Evolutionary conservation across 2,888 invertebrate species (phyloP).

Genomic region (Congeria kusceri): DNA sequence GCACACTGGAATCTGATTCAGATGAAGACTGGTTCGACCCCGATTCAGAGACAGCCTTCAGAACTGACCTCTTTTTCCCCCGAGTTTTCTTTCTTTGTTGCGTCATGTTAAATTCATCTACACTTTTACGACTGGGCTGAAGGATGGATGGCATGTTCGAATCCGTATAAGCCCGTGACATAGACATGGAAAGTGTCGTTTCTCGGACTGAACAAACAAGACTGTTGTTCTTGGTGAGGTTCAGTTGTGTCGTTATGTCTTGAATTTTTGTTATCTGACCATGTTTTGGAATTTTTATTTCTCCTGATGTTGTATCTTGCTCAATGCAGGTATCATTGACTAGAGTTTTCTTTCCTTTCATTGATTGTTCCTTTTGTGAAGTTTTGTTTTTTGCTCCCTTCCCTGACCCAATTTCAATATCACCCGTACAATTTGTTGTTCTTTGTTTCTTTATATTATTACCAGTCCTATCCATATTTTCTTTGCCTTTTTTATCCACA

Average conservation of each 20-base stretch:
- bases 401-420: not conserved
- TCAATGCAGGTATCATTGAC: conserved; percentile 51
- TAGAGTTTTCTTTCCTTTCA: conserved; percentile 23
- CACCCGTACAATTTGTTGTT: conserved; percentile 2
- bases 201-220: conserved; percentile 57
- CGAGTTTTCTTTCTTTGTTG: conserved; percentile 35
- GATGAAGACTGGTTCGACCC: conserved; percentile 12
- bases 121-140: conserved; percentile 62
- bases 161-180: conserved; percentile 72
- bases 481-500: not conserved
- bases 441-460: conserved; percentile 1
- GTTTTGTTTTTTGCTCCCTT: not conserved
- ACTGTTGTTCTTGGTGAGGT: conserved; percentile 56
- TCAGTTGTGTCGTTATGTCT: conserved; percentile 50
- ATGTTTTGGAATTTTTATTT: not conserved
- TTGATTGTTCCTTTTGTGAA: conserved; percentile 1
- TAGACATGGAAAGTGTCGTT: conserved; percentile 67
- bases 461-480: not conserved
- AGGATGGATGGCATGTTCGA: conserved; percentile 58
- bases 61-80: conserved; percentile 14
- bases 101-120: conserved; percentile 70
- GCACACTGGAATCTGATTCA: conserved; percentile 69
- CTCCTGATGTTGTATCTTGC: not conserved
- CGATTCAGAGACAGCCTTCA: conserved; percentile 25
- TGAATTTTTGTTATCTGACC: conserved; percentile 23